phyloP scores from a whole-genome alignment of 2,797 vertebrate genomes.

The Galago senegalensis region DNA sequence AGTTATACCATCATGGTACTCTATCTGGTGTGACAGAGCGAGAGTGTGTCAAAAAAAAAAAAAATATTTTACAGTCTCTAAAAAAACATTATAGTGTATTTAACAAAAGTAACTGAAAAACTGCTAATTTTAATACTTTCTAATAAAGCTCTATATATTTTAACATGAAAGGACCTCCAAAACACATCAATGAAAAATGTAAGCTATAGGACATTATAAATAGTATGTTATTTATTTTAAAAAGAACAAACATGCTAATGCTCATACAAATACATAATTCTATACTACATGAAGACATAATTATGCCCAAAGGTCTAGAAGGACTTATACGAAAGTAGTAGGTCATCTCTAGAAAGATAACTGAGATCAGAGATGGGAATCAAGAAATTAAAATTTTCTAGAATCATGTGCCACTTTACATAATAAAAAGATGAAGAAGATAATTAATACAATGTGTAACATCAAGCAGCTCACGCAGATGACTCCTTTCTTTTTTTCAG shows the following conservation, averaged over 20 bases:
- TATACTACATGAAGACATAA: not conserved
- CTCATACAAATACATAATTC: not conserved
- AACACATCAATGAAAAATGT: not conserved
- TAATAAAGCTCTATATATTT: not conserved
- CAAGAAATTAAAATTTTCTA: conserved; percentile 48
- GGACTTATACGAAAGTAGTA: conserved; percentile 37
- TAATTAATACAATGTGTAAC: conserved; percentile 33
- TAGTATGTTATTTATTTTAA: conserved; percentile 7
- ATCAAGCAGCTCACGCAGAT: not conserved
- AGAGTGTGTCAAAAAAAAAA: too few species aligned
- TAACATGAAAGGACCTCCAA: conserved; percentile 8
- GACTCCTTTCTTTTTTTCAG: not conserved
- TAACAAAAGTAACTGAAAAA: conserved; percentile 47
- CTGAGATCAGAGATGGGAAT: conserved; percentile 13
- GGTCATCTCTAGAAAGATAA: conserved; percentile 24
- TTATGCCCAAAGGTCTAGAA: not conserved
- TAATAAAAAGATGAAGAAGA: conserved; percentile 36
- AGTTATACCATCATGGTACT: too few species aligned
- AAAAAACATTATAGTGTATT: not conserved
- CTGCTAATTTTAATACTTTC: conserved; percentile 33
- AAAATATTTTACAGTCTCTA: not conserved
- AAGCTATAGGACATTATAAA: not conserved
- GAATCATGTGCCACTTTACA: not conserved
- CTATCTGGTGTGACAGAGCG: too few species aligned
- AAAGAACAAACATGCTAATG: not conserved